Conservation (phyloP, 2,113 vertebrate species). For the Daboia siamensis region DNA sequence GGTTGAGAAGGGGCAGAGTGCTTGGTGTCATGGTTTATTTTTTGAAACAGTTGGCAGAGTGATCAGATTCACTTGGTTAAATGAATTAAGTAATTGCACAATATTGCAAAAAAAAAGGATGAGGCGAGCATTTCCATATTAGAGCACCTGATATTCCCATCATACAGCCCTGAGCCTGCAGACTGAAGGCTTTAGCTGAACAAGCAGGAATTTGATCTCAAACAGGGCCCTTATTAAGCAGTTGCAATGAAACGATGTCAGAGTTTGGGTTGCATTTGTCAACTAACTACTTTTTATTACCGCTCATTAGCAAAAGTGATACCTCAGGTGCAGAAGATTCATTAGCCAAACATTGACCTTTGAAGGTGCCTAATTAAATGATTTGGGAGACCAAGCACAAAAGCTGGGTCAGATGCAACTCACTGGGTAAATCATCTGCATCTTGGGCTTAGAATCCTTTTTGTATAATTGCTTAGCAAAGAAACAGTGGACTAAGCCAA, state of each 20-base stretch:
- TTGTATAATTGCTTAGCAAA: conserved; percentile 49
- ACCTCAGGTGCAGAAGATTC: conserved; percentile 68
- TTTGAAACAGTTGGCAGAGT: conserved; percentile 70
- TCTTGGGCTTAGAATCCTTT: conserved; percentile 35
- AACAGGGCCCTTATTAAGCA: conserved; percentile 78
- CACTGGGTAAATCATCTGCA: background rate
- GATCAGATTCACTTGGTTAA: conserved; percentile 74
- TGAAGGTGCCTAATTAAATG: conserved; percentile 70
- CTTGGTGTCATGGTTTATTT: conserved; percentile 67
- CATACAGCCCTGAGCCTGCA: conserved; percentile 71
- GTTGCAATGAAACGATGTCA: conserved; percentile 69
- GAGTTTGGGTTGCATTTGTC: conserved; percentile 71
- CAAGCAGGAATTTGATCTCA: conserved; percentile 81
- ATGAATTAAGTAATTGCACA: conserved; percentile 82
- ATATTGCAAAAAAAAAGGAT: conserved; percentile 72
- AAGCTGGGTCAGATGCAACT: conserved; percentile 69
- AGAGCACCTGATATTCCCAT: conserved; percentile 83
- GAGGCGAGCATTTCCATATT: conserved; percentile 87
- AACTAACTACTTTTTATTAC: conserved; percentile 80
- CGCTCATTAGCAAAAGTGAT: conserved; percentile 79
- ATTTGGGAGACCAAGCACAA: conserved; percentile 42
- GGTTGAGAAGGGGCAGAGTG: conserved; percentile 66
- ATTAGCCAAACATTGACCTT: conserved; percentile 69
- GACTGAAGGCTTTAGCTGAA: conserved; percentile 74
- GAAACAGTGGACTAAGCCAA: conserved; percentile 38